Base-by-base conservation (phyloP, 2,888 invertebrate genomes). In the Caenorhabditis uteleia region DNA sequence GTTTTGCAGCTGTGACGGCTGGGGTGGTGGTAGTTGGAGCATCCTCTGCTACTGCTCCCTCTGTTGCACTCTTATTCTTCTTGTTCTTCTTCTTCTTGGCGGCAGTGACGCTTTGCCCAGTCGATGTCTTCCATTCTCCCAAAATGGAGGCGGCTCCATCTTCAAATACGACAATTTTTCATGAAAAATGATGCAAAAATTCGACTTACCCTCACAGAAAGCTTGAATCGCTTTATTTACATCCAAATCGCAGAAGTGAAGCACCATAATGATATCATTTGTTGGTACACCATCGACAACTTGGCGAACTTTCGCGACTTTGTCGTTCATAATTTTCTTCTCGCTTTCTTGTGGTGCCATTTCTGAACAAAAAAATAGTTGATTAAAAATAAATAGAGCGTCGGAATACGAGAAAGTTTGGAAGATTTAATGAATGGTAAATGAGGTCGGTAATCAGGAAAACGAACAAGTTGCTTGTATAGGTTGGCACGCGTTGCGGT, bases 241-340 rank as follows among this genome's bases (percentile, higher is more conserved):
- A 69, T 84, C 83, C 69, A 86, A 80, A 57, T 86, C 86, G 73
- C 84, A 85, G 64, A 83, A 84, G 77, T 86, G 85, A 39, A 86
- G 81, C 23, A 85, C 86, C 51, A 86, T 75, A 26, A 85, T 79
- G 39, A 85, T 84, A 68, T 85, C 85, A 74, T 85, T 84, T 74
- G 82, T 84, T 68, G 83, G 83, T 51, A 78, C 81, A 8, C 82
- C 27, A 83, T 82, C 21, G 80, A 82, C 70, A 3, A 85, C 83
- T 64, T 86, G 85, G 47, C 85, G 79, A 12, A 86, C 85, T 29
- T 75, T 71, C 33, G 75, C 74, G 58, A 83, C 73, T 60, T 78
- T 78, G 44, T 69, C 76, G 49, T 72, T 69, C 43, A 82, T 77
- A 31, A 70, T 42, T 46, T 77, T 70, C 62, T 80, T 79, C 64